Base-by-base conservation (phyloP, 2,797 vertebrate species). In the Hemibagrus guttatus region DNA sequence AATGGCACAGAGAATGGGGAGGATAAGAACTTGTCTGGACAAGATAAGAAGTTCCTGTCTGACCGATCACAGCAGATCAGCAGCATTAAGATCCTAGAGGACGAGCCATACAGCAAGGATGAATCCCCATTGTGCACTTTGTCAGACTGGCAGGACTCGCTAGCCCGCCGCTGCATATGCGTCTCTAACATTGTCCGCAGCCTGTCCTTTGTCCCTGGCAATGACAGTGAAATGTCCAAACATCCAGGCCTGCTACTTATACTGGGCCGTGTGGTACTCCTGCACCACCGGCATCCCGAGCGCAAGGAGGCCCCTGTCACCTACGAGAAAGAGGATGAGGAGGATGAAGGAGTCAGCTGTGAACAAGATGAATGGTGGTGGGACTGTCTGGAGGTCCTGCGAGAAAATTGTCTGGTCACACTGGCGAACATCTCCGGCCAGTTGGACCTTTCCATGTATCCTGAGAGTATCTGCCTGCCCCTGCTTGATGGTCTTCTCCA, bases 331-430 rank as follows among this genome's bases (percentile, higher is more conserved):
- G 98, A 99, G 93, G 98, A 99, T 39, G 98, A 99, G 83, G 96
- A 97, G 89, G 98, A 98, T 78, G 97, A 98, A 89, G 97, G 97
- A 31, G 96, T 97, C 93, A 97, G 97, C 94, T 97, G 97, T 88
- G 97, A 97, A 95, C 95, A 97, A 84, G 97, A 98, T 69, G 98
- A 99, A 93, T 99, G 98, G 98, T 99, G 98, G 98, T 99, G 98
- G 98, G 98, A 99, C 96, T 99, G 98, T 95, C 96, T 99, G 83
- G 98, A 98, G 94, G 96, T 96, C 93, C 93, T 99, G 88, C 94
- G 98, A 85, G 98, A 99, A 93, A 99, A 99, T 92, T 97, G 97
- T 54, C 93, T 99, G 94, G 98, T 99, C 90, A 99, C 98, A 0
- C 93, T 99, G 90, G 98, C 98, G 64, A 99, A 99, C 94, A 98